phyloP scores from a whole-genome alignment of 2,113 vertebrate genomes.

The Neolamprologus longior region DNA sequence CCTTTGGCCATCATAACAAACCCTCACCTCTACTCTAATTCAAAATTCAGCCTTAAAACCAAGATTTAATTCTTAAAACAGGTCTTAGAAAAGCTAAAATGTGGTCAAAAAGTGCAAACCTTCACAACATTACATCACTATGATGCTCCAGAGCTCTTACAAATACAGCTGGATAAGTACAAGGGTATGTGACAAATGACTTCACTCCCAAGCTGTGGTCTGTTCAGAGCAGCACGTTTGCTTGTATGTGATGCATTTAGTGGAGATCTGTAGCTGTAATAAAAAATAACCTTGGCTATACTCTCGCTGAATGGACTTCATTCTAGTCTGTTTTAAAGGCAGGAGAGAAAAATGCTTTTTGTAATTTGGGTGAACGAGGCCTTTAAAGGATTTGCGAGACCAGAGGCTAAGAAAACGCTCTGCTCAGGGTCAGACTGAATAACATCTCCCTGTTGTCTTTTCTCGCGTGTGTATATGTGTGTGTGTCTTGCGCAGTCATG shows the following conservation, averaged over 20 bases:
- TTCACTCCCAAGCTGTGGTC: not conserved
- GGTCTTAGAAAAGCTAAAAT: accelerated
- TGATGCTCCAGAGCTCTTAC: not conserved
- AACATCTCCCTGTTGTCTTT: not conserved
- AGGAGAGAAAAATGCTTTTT: not conserved
- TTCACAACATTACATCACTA: not conserved
- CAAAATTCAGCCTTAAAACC: not conserved
- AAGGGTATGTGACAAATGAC: not conserved
- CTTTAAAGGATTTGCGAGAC: not conserved
- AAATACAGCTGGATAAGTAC: not conserved
- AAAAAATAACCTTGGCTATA: not conserved
- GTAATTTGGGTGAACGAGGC: not conserved
- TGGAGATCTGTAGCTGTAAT: not conserved
- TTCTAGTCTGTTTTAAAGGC: not conserved
- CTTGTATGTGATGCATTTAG: not conserved
- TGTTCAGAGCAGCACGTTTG: not conserved
- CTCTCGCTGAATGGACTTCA: not conserved
- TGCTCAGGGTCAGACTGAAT: not conserved
- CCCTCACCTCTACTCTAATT: not conserved
- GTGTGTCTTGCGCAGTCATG: not conserved
- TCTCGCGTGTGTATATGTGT: accelerated
- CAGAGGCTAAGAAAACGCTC: not conserved
- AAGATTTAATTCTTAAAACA: not conserved
- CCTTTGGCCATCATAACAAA: not conserved
- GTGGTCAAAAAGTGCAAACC: not conserved